Conservation (phyloP, 37 sponge, comb jelly and placozoan species). For the Halisarca cf. caerulea region DNA sequence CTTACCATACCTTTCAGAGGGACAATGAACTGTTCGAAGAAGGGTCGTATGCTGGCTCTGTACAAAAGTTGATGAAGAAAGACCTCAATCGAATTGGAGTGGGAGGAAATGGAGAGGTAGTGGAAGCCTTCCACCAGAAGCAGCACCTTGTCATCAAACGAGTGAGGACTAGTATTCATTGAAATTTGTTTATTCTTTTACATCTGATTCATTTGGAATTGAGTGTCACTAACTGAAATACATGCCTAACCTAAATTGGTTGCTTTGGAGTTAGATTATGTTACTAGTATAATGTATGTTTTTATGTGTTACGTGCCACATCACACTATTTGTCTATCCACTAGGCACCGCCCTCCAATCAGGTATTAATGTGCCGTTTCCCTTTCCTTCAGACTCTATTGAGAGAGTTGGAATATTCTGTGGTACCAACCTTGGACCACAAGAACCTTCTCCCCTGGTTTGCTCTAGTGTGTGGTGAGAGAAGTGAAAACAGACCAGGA, state of each 20-base stretch:
- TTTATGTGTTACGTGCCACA: no score
- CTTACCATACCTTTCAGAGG: not conserved
- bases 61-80: not conserved
- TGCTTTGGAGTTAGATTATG: no score
- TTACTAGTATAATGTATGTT: no score
- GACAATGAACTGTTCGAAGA: not conserved
- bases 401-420: slow-evolving; percentile 7
- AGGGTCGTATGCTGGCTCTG: not conserved
- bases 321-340: no score
- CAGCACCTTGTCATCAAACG: not conserved
- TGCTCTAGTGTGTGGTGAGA: not conserved
- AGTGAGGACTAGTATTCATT: not conserved
- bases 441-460: not conserved
- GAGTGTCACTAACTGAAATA: no score
- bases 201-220: no score
- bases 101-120: slow-evolving; percentile 9
- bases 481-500: not conserved
- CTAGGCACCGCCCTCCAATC: no score
- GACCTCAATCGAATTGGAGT: not conserved
- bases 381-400: not conserved
- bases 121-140: not conserved
- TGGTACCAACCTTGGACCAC: not conserved
- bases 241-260: no score
- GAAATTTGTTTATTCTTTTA: no score
- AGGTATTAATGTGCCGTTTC: not conserved